Evolutionary conservation across 1,140 invertebrate genomes (phyloP), one percentile per base, ranked within the genome.

Genomic region (Calephelis virginiensis): DNA sequence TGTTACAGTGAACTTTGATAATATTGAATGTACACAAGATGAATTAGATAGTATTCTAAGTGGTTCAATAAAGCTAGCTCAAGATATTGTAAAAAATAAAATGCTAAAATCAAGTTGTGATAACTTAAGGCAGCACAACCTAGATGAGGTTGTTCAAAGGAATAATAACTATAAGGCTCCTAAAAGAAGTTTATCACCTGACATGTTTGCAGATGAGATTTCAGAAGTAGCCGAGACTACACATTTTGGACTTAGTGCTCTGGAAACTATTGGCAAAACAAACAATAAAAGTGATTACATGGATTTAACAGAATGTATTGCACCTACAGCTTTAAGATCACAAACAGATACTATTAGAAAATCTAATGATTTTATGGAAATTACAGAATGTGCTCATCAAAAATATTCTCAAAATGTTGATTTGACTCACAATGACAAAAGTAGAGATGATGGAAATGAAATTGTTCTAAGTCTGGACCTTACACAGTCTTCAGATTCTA

Each of bases 171-270:
- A 10, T 62, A 46, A 47, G 49, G 37, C n/a, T 13, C 9, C 6
- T 46, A 46, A 72, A 13, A 80, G 84, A 79, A 83, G 88, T 80
- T 59, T 70, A 61, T 93, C 92, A 12, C 93, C 93, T 48, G 93
- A 93, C 81, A 77, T 93, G 63, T 93, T 93, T 85, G 88, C 86
- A 78, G 90, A 91, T 81, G 89, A 91, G 67, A 61, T 66, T 11
- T 81, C 79, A n/a, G 65, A 81, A 56, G 61, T 78, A 61, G 73
- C 77, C 64, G 56, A 48, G 48, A 62, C 9, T 66, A 66, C 14
- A 61, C 63, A 65, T 64, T 53, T 64, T 53, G 9, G 9, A 9
- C 14, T 17, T 10, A 53, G 50, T 53, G 50, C 50, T 56, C 37
- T 48, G 12, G 67, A 72, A 64, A 68, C 46, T 53, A 10, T 64